phyloP scores from a whole-genome alignment of 1,140 invertebrate species.

The Macrocentrus cingulum region DNA sequence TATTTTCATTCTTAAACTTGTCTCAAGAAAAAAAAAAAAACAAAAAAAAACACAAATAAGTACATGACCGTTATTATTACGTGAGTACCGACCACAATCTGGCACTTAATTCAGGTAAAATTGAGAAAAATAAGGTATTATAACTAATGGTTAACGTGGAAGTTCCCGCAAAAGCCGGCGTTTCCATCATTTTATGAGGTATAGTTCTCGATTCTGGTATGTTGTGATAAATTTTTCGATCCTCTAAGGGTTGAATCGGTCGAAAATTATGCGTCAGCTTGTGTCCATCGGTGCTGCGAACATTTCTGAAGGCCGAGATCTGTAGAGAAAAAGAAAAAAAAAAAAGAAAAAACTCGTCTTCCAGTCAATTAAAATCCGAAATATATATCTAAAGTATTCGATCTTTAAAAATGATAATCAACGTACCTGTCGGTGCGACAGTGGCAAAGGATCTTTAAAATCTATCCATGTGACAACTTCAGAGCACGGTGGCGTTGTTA shows the following conservation, averaged over 20 bases:
- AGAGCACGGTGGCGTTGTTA: slow-evolving; percentile 89
- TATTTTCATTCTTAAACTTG: no score
- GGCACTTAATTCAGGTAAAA: no score
- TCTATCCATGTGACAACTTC: slow-evolving; percentile 91
- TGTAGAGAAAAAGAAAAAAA: slow-evolving; percentile 46
- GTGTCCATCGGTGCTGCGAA: slow-evolving; percentile 67
- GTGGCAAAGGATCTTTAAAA: slow-evolving; percentile 72
- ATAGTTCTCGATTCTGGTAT: slow-evolving; percentile 8
- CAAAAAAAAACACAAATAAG: no score
- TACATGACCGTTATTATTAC: no score
- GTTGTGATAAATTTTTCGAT: slow-evolving; percentile 65
- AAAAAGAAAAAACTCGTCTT: no score
- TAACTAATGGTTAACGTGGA: no score
- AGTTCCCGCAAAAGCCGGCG: no score
- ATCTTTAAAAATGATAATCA: no score
- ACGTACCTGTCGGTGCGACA: slow-evolving; percentile 78
- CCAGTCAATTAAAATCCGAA: background rate
- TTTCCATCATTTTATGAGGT: no score
- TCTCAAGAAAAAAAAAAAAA: no score
- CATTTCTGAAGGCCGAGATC: slow-evolving; percentile 74
- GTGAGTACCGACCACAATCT: no score
- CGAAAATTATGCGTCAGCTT: slow-evolving; percentile 74
- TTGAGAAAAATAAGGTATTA: no score
- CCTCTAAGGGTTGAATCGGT: slow-evolving; percentile 72
- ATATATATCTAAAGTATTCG: slow-evolving; percentile 71